Evolutionary conservation across 2,797 vertebrate genomes (phyloP), one percentile per base, ranked within the genome.

Genomic region (Sparidentex hasta): DNA sequence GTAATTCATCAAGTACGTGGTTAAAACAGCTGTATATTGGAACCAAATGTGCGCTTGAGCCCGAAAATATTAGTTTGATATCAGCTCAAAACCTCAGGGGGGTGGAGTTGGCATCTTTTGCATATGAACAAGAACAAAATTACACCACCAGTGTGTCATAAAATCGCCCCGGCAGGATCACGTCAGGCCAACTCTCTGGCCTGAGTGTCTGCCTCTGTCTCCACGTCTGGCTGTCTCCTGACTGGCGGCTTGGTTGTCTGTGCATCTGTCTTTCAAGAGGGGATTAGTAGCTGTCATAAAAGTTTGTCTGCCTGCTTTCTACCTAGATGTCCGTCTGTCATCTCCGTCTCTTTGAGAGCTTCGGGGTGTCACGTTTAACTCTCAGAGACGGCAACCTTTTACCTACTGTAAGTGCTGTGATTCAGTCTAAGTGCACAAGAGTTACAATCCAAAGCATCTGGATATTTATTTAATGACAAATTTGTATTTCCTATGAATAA

Each of bases 251-350:
- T 33, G 71, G 38, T 50, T 75, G 62, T 68, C 74, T 52, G 46
- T 80, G 52, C 78, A 72, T 83, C 64, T 71, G 87, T 83, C 82
- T 86, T 71, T 84, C 66, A 63, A 74, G 23, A 7, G 29, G 67
- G 72, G 78, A 82, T 83, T 71, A 81, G 78, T 29, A 43, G 47
- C 84, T 41, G 77, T 76, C 84, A 64, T 80, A 85, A 86, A 82
- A 74, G 43, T 63, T 68, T 43, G 69, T 76, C 71, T 85, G 82
- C 64, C 61, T 25, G 62, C 57, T 50, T 65, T 75, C 59, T 74
- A 61, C 76, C 52, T 43, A 21, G 41, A 82, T 46, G 73, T 23
- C 0, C 7, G 18, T 25, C 78, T 67, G 75, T 68, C 83, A 74
- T 67, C 76, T 76, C 62, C 17, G 43, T 61, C 41, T 76, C 25